phyloP scores from a whole-genome alignment of 2,888 invertebrate genomes.

The Uropetala carovei region DNA sequence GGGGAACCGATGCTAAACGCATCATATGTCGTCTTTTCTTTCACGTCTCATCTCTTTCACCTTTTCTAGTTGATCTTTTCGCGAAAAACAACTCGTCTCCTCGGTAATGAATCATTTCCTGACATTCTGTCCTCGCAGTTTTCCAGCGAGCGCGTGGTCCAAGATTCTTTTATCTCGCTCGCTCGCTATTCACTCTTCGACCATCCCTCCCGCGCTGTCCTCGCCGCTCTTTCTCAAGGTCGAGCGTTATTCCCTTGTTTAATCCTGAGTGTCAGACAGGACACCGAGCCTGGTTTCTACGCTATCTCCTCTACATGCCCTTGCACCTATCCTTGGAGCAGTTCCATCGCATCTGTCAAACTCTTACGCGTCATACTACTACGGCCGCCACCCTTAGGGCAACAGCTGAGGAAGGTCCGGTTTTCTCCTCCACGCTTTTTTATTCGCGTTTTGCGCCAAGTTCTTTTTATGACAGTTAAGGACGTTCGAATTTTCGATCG shows the following conservation, averaged over 20 bases:
- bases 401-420: not conserved
- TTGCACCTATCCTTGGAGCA: not conserved
- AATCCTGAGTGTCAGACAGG: not conserved
- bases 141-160: no score
- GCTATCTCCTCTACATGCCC: not conserved
- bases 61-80: not conserved
- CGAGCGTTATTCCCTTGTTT: constrained; percentile 24
- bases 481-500: no score
- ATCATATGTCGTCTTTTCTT: not conserved
- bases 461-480: not conserved
- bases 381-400: not conserved
- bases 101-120: no score
- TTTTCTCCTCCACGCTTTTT: not conserved
- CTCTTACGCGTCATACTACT: not conserved
- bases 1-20: not conserved
- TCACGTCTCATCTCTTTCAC: not conserved
- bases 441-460: not conserved
- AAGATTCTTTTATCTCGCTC: not conserved
- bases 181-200: not conserved
- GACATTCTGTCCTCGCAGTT: no score
- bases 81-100: not conserved
- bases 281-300: not conserved
- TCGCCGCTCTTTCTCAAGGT: not conserved
- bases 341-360: not conserved
- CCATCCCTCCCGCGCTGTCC: not conserved